Base-by-base conservation (phyloP, 2,113 vertebrate genomes). In the Zosterops japonicus region DNA sequence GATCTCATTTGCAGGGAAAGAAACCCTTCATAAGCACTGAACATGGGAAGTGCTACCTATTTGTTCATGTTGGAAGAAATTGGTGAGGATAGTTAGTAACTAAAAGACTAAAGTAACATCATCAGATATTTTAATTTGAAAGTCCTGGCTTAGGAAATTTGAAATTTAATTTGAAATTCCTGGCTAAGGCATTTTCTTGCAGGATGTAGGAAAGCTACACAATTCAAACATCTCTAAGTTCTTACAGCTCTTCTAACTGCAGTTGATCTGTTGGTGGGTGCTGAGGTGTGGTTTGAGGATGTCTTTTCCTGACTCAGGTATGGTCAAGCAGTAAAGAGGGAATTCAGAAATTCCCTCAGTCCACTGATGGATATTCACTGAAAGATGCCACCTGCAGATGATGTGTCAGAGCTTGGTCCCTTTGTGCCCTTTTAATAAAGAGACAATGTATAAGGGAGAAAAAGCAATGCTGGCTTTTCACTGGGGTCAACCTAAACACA, bases 11-110 rank as follows among this genome's bases (percentile, higher is more conserved):
- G 42, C 12, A 60, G 19, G 46, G 46, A 20, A 50, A 56, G 14
- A 23, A 44, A 50, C 9, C 2, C 3, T 72, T 72, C 0, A 1
- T 27, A 15, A 59, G 11, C n/a, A 18, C 10, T 31, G 69, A n/a
- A 33, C 27, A 20, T 44, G 11, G 19, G 5, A 6, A 55, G 14
- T 28, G 14, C 16, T 67, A 13, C 16, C 28, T n/a, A 5, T 55
- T 72, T 47, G 29, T 22, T 84, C 12, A 20, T 5, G 3, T 11
- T 52, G 46, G 24, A 69, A 49, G 49, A 52, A 46, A 47, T 39
- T 49, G 46, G 4, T 44, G 28, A 19, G 41, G 13, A 39, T 18
- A 41, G 33, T 55, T 24, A 14, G 13, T 25, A 22, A 39, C 16
- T 69, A 56, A 47, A 55, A 25, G 59, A 18, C 44, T 72, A 56